phyloP scores from a whole-genome alignment of 1,140 invertebrate species.

The Sitodiplosis mosellana region DNA sequence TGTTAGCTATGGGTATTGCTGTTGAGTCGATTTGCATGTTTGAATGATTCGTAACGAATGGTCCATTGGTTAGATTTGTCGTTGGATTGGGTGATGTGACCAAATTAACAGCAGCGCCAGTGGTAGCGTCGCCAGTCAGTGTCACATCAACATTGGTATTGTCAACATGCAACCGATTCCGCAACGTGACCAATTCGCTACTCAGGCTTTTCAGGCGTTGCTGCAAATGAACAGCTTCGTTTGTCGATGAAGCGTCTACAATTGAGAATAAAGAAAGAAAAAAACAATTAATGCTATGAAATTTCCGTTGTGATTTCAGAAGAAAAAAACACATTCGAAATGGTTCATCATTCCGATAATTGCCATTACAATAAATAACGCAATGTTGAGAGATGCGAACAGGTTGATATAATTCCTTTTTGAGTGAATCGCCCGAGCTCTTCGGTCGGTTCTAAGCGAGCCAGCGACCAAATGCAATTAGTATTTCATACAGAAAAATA shows the following conservation, averaged over 20 bases:
- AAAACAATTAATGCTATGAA: too few relatives aligned
- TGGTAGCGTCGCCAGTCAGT: background rate
- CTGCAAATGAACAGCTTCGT: conserved; percentile 80
- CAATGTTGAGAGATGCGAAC: too few relatives aligned
- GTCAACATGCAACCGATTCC: conserved; percentile 64
- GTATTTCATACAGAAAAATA: too few relatives aligned
- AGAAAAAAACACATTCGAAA: too few relatives aligned
- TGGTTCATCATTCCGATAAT: too few relatives aligned
- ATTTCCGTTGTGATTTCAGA: too few relatives aligned
- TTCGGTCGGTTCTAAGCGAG: too few relatives aligned
- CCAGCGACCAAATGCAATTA: too few relatives aligned
- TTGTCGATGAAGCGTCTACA: conserved; percentile 79
- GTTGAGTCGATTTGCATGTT: background rate
- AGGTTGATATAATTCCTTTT: too few relatives aligned
- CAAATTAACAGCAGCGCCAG: conserved; percentile 1
- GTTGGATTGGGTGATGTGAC: background rate
- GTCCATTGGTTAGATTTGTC: background rate
- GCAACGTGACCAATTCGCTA: conserved; percentile 72
- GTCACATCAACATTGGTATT: conserved; percentile 20
- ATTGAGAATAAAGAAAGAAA: conserved; percentile 12
- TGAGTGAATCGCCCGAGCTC: too few relatives aligned
- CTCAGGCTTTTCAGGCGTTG: conserved; percentile 72
- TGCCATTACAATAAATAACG: too few relatives aligned
- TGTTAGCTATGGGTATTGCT: background rate
- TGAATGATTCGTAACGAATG: background rate